These are phyloP conservation scores for Byasa hedistus DNA, from an alignment of 2,888 invertebrate species.

Conservation along the genomic window DNA sequence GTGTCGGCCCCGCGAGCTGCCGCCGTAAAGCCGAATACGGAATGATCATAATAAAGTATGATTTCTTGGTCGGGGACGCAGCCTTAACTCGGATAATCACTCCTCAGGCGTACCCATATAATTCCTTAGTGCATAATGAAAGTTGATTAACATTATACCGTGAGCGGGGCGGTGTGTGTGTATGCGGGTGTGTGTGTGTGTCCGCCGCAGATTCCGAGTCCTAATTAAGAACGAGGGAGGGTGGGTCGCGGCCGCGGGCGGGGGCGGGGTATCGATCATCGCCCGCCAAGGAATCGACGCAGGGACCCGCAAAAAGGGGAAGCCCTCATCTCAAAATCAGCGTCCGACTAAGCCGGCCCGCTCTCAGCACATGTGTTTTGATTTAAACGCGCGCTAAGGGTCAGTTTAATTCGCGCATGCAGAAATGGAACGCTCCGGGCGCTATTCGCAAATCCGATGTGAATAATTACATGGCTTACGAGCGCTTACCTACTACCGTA, in stretches of 20 bases:
- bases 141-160: constrained; percentile 78
- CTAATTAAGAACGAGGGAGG: constrained; percentile 87
- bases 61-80: constrained; percentile 77
- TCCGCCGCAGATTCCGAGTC: constrained; percentile 91
- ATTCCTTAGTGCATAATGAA: constrained; percentile 81
- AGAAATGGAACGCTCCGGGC: constrained; percentile 72
- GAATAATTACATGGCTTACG: constrained; percentile 80
- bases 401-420: constrained; percentile 72
- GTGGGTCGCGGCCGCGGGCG: constrained; percentile 70
- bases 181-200: constrained; percentile 80
- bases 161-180: constrained; percentile 32
- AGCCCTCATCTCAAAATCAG: constrained; percentile 76
- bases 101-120: constrained; percentile 79
- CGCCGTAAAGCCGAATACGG: constrained; percentile 63
- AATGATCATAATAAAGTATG: constrained; percentile 78
- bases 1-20: constrained; percentile 62
- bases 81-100: constrained; percentile 75
- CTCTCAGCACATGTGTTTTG: constrained; percentile 78
- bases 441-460: constrained; percentile 77
- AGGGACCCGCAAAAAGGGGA: constrained; percentile 78
- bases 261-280: constrained; percentile 75
- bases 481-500: constrained; percentile 79
- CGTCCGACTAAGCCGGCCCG: constrained; percentile 71
- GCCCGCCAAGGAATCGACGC: constrained; percentile 78
- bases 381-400: constrained; percentile 75